Conservation (phyloP, 2,888 invertebrate species). For the Andrena haemorrhoa region DNA sequence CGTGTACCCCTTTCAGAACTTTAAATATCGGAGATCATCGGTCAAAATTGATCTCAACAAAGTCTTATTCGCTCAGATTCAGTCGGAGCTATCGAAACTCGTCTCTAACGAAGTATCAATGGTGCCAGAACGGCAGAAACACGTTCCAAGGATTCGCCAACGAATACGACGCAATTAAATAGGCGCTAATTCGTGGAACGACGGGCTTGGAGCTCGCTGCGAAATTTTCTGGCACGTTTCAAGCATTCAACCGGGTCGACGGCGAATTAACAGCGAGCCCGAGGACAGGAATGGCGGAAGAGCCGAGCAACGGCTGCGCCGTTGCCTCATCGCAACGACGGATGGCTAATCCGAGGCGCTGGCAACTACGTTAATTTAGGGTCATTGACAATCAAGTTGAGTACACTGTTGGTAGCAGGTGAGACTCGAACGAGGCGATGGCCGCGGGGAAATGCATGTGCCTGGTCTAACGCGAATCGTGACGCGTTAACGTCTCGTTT, state of each 20-base stretch:
- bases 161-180: conserved; percentile 35
- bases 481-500: conserved; percentile 31
- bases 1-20: background rate
- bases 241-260: background rate
- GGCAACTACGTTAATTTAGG: conserved; percentile 74
- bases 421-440: conserved; percentile 31
- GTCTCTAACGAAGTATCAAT: background rate
- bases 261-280: conserved; percentile 31
- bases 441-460: conserved; percentile 21
- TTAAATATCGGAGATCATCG: background rate
- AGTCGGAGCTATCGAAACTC: background rate
- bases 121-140: background rate
- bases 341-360: conserved; percentile 71
- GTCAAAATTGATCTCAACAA: background rate
- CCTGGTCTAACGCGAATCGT: conserved; percentile 16
- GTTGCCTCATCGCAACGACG: conserved; percentile 40
- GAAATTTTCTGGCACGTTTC: conserved; percentile 41
- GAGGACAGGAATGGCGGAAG: background rate
- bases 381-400: conserved; percentile 76
- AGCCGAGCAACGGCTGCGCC: background rate
- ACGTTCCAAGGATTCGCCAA: background rate
- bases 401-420: conserved; percentile 62
- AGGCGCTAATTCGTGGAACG: conserved; percentile 18
- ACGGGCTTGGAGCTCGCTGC: background rate
- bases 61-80: background rate